phyloP scores from a whole-genome alignment of 2,797 vertebrate genomes.

The Tenualosa ilisha region DNA sequence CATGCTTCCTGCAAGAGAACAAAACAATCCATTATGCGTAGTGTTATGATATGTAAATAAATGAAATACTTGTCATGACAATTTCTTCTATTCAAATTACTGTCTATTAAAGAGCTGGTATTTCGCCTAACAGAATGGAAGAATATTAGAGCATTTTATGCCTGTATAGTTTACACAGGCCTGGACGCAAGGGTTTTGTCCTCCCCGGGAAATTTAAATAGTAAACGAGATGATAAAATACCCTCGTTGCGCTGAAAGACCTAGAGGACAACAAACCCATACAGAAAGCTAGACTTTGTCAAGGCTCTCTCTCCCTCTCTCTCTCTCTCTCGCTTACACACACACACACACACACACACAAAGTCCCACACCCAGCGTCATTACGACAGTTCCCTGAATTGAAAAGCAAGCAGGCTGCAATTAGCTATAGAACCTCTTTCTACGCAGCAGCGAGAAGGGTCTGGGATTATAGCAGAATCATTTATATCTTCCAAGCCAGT shows the following conservation, averaged over 20 bases:
- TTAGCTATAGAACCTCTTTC: constrained; percentile 78
- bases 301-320: background rate
- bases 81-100: constrained; percentile 27
- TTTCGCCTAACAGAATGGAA: background rate
- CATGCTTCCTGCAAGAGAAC: constrained; percentile 50
- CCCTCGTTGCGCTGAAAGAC: background rate
- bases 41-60: constrained; percentile 43
- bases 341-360: background rate
- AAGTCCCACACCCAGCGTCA: background rate
- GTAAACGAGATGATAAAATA: background rate
- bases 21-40: constrained; percentile 47
- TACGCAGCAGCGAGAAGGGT: constrained; percentile 67
- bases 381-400: constrained; percentile 40
- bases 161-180: background rate
- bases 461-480: constrained; percentile 88
- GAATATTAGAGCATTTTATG: background rate
- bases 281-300: background rate
- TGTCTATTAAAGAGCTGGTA: constrained; percentile 29
- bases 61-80: constrained; percentile 39
- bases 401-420: constrained; percentile 72
- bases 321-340: background rate
- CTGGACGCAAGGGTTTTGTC: background rate
- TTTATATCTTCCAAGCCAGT: constrained; percentile 96
- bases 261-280: background rate
- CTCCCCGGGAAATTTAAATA: constrained; percentile 7